These are phyloP conservation scores for Gnathochromis pfefferi DNA, from an alignment of 2,113 vertebrate species.

Conservation along the genomic window DNA sequence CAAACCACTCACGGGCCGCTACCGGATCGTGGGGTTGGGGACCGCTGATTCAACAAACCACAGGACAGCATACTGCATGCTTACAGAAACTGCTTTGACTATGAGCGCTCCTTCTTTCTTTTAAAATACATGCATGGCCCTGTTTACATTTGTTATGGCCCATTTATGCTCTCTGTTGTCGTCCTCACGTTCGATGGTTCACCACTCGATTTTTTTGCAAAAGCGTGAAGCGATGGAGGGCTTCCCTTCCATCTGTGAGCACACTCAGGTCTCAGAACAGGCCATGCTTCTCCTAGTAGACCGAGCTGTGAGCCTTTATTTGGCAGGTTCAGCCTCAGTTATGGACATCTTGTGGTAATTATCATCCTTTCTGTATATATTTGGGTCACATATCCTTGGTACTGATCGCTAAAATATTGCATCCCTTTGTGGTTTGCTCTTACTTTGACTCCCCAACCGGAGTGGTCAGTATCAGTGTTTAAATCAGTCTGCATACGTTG, in stretches of 20 bases:
- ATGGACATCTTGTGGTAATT: neutral
- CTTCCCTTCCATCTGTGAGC: rapidly evolving
- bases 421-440: neutral
- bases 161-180: neutral
- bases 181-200: neutral
- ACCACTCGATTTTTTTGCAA: neutral
- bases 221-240: rapidly evolving
- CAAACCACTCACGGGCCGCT: neutral
- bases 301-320: neutral
- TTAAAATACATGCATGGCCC: neutral
- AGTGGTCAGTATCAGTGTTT: neutral
- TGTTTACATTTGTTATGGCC: neutral
- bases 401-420: neutral
- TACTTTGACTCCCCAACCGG: neutral
- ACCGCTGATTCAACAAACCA: neutral
- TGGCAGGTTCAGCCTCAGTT: neutral
- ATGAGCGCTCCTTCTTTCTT: neutral
- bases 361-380: neutral
- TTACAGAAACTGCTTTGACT: neutral
- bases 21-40: neutral
- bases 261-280: neutral
- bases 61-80: neutral
- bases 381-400: neutral
- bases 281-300: neutral
- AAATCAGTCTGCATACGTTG: neutral